A percentile compares a stretch with the other conserved stretches of the same genome.
Evolutionary conservation across 1,140 invertebrate species (phyloP).

Genomic region (Drosophila auraria): DNA sequence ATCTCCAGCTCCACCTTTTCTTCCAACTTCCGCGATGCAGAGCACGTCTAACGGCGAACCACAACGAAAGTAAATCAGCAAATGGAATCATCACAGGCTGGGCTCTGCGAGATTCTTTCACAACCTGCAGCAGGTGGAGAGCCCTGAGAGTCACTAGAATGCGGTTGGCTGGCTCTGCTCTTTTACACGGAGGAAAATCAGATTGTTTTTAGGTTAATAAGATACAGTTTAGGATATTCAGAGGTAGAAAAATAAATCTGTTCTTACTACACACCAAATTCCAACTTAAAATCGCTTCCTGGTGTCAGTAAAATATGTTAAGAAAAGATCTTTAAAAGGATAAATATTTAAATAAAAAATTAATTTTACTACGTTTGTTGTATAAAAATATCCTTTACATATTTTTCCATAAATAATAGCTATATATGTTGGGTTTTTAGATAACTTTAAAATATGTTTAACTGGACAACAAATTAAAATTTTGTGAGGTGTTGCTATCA

Average conservation of each 20-base stretch:
- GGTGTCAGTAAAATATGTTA: neutral
- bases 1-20: constrained; percentile 14
- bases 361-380: too few species aligned
- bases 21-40: constrained; percentile 51
- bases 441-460: too few species aligned
- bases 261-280: neutral
- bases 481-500: too few species aligned
- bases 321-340: neutral
- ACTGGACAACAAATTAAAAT: too few species aligned
- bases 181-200: constrained; percentile 12
- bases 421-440: too few species aligned
- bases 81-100: constrained; percentile 50
- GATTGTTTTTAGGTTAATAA: too few species aligned
- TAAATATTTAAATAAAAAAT: neutral
- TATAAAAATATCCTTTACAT: too few species aligned
- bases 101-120: constrained; percentile 43
- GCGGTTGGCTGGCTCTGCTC: constrained; percentile 39
- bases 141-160: constrained; percentile 34
- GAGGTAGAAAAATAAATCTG: neutral
- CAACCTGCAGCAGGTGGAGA: constrained; percentile 31
- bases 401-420: too few species aligned
- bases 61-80: constrained; percentile 73
- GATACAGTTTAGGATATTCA: neutral
- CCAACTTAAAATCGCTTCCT: too few species aligned
- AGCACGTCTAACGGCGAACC: constrained; percentile 49